These are phyloP conservation scores for Drosophila gunungcola DNA, from an alignment of 1,140 invertebrate genomes.

Conservation along the genomic window DNA sequence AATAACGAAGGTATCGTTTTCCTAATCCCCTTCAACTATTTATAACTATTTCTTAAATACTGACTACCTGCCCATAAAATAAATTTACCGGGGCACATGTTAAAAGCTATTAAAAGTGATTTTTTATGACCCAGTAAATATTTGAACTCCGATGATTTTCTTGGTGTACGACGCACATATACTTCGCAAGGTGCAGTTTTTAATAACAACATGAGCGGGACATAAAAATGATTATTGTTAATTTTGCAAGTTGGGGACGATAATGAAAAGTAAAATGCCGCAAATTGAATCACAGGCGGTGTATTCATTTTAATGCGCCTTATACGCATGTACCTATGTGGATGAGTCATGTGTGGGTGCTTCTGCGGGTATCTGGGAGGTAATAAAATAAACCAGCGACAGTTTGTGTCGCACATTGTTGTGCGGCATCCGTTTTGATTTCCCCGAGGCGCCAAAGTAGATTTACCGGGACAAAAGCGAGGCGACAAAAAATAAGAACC, in stretches of 20 bases:
- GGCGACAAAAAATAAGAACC: not conserved
- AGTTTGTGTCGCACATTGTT: constrained; percentile 48
- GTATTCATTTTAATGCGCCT: constrained; percentile 52
- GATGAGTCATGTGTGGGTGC: constrained; percentile 20
- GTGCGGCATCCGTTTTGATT: constrained; percentile 26
- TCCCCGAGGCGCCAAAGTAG: constrained; percentile 35
- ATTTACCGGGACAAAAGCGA: constrained; percentile 37
- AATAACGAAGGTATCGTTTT: too few relatives aligned
- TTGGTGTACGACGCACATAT: constrained; percentile 10
- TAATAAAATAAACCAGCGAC: constrained; percentile 48
- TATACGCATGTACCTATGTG: constrained; percentile 11
- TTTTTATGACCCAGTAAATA: too few relatives aligned
- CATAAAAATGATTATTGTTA: constrained; percentile 76
- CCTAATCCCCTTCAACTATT: too few relatives aligned
- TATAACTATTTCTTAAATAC: too few relatives aligned
- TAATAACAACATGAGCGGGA: constrained; percentile 62
- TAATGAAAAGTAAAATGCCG: constrained; percentile 63
- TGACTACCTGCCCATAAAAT: too few relatives aligned
- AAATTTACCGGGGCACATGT: too few relatives aligned
- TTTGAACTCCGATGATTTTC: not conserved
- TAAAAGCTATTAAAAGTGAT: too few relatives aligned
- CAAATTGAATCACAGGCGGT: constrained; percentile 69
- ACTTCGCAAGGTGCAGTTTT: constrained; percentile 36
- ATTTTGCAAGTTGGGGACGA: constrained; percentile 47
- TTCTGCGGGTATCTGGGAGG: constrained; percentile 18